phyloP scores from a whole-genome alignment of 2,888 invertebrate species.

The Octodonta nipae region DNA sequence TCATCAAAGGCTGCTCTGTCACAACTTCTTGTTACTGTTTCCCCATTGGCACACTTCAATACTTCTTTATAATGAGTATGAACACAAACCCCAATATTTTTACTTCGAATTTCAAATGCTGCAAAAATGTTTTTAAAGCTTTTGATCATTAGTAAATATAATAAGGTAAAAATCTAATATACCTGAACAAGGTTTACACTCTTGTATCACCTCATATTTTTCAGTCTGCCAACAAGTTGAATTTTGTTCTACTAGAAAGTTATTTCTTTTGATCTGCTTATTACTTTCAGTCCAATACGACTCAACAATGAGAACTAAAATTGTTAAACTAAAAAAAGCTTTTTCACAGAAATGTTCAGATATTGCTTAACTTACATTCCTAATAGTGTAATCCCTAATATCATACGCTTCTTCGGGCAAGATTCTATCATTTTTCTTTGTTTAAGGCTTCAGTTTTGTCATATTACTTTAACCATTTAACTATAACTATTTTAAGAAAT shows the following conservation, averaged over 20 bases:
- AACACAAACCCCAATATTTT: conserved; percentile 68
- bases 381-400: conserved; percentile 52
- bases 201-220: conserved; percentile 54
- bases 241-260: conserved; percentile 60
- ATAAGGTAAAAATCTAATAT: conserved; percentile 13
- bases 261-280: conserved; percentile 39
- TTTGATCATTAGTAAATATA: neutral
- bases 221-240: conserved; percentile 66
- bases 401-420: conserved; percentile 72
- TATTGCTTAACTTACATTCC: neutral
- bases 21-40: conserved; percentile 73
- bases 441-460: too few relatives aligned
- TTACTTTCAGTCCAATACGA: conserved; percentile 55
- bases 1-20: conserved; percentile 74
- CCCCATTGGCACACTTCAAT: conserved; percentile 65
- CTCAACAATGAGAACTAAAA: conserved; percentile 69
- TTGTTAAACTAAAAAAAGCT: conserved; percentile 48
- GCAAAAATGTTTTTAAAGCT: conserved; percentile 7
- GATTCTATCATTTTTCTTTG: conserved; percentile 74
- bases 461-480: too few relatives aligned
- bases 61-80: conserved; percentile 75
- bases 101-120: conserved; percentile 71
- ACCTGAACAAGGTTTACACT: conserved; percentile 79
- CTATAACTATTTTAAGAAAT: too few relatives aligned
- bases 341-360: neutral